Evolutionary conservation across 1,140 invertebrate genomes (phyloP), one percentile per base, ranked within the genome.

Genomic region (Drosophila paulistorum): DNA sequence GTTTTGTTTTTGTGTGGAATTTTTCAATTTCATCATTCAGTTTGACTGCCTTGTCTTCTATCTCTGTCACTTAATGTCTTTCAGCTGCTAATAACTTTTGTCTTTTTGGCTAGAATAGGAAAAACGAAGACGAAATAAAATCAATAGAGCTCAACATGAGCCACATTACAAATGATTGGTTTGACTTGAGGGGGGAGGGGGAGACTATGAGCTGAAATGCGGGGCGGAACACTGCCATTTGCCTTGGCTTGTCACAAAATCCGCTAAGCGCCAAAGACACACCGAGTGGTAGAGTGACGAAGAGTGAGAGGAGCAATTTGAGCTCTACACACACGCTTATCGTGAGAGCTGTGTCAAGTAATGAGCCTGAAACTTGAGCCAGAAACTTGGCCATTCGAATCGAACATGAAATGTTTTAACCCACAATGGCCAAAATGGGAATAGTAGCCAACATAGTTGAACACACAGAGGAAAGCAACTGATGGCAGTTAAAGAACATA

Each of bases 81-180:
- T 60, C 37, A 14, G 26, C 68, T 63, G 74, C 74, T 77, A 77
- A 77, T 77, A 77, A 77, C 67, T 77, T 71, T 66, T 77, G 73
- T 71, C 67, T 77, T 66, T 39, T 39, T 23, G 33, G 57, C 59
- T 14, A 17, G 3, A 41, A 20, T 11, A 4, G 20, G 7, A 23
- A 23, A 51, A 23, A 51, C 3, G 45, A 23, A 23, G 17, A 51
- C 23, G 17, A 42, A 51, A 48, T 30, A 77, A 77, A 77, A 77
- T 77, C 75, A 68, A 77, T 77, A 39, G 51, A 64, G 74, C 75
- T 67, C 74, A 45, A 35, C 48, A 58, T 14, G 51, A 57, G 67
- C 59, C 35, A 48, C 48, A 20, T 60, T 39, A 61, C 57, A 70
- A 74, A 57, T 76, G 74, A 71, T 76, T 77, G 74, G 67, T 23